Conservation (phyloP, 2,888 invertebrate species). For the Ornithoptera alexandrae region DNA sequence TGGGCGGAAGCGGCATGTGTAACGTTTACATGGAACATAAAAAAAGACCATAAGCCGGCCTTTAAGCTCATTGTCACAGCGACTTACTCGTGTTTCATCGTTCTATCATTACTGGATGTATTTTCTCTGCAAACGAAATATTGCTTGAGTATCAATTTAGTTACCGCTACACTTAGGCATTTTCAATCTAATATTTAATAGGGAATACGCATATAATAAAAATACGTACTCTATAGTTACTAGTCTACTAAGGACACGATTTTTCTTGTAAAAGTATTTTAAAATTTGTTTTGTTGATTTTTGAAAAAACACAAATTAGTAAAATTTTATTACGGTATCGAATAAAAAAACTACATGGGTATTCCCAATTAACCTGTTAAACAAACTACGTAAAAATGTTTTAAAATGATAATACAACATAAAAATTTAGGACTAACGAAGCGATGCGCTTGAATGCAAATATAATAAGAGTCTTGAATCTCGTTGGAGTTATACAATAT, state of each 20-base stretch:
- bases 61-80: conserved; percentile 34
- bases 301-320: too few species aligned
- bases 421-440: conserved; percentile 15
- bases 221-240: too few species aligned
- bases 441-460: conserved; percentile 8
- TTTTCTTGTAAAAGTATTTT: too few species aligned
- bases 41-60: conserved; percentile 11
- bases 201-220: too few species aligned
- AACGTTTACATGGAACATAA: conserved; percentile 26
- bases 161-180: conserved; percentile 10
- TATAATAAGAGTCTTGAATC: conserved; percentile 23
- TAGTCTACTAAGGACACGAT: too few species aligned
- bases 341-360: too few species aligned
- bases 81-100: conserved; percentile 74
- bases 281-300: too few species aligned
- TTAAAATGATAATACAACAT: conserved; percentile 12
- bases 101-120: conserved; percentile 68
- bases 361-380: conserved; percentile 1
- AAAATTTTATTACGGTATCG: too few species aligned
- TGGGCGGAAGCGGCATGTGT: conserved; percentile 41
- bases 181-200: not conserved
- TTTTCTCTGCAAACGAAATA: conserved; percentile 65
- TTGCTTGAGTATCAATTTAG: conserved; percentile 41
- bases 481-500: conserved; percentile 22
- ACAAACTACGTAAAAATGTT: not conserved